These are phyloP conservation scores for Myocastor coypus DNA, from an alignment of 2,113 vertebrate species.

Conservation along the genomic window DNA sequence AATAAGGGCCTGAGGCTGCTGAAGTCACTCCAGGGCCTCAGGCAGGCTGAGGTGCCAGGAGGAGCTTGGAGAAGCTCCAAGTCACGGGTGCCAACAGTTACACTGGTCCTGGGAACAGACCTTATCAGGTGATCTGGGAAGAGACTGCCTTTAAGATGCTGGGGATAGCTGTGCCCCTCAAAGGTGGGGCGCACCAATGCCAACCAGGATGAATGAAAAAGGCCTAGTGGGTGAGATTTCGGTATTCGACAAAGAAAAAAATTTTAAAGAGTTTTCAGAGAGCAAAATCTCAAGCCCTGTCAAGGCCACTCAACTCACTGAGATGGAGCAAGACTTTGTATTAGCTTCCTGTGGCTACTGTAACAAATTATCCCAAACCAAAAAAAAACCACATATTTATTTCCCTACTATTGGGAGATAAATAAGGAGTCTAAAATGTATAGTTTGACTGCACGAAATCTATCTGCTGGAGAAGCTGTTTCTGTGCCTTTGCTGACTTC, in stretches of 20 bases:
- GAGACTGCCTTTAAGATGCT: not conserved
- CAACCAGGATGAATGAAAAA: not conserved
- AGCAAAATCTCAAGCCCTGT: not conserved
- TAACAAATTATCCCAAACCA: not conserved
- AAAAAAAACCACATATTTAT: not conserved
- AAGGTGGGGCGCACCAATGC: not conserved
- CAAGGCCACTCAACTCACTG: not conserved
- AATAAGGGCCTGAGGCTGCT: not conserved
- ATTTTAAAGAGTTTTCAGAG: not conserved
- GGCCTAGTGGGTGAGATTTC: not conserved
- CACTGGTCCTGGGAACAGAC: rapidly evolving
- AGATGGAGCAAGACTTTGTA: not conserved
- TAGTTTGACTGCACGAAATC: not conserved
- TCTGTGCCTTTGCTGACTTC: not conserved
- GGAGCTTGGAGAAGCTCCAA: not conserved
- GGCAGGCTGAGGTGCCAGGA: not conserved
- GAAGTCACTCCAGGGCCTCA: not conserved
- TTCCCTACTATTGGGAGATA: not conserved
- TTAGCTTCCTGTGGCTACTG: not conserved
- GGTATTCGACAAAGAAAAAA: not conserved
- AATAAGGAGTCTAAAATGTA: not conserved
- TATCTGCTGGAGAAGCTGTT: too few species aligned
- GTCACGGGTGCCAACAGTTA: not conserved
- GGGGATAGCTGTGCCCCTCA: not conserved
- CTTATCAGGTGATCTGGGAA: not conserved